Percentiles rank a stretch among this genome's conserved stretches.
These are phyloP conservation scores for Sebastes oblongus DNA, from an alignment of 2,797 vertebrate species.

Conservation along the genomic window DNA sequence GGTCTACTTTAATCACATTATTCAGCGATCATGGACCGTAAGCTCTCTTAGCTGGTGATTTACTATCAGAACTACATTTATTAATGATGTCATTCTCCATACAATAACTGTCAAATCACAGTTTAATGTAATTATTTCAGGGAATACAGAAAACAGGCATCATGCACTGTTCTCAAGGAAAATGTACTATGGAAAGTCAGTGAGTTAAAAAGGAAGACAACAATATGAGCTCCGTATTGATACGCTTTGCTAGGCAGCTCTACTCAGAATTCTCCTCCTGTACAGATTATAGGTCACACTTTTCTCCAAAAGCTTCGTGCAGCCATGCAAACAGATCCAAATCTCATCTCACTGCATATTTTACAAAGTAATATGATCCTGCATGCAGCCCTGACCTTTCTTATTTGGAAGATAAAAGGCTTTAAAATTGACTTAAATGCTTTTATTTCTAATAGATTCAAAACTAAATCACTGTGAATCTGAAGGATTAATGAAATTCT, in stretches of 20 bases:
- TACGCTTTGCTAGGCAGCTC: not conserved
- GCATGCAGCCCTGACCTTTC: conserved; percentile 18
- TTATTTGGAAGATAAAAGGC: conserved; percentile 13
- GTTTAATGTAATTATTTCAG: conserved; percentile 27
- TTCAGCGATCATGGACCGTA: not conserved
- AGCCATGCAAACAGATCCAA: conserved; percentile 34
- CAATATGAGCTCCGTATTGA: not conserved
- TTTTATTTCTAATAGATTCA: not conserved
- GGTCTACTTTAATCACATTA: conserved; percentile 28
- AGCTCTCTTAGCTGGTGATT: not conserved
- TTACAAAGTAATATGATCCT: conserved; percentile 18
- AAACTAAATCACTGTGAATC: not conserved
- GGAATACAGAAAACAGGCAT: conserved; percentile 21
- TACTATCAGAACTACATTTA: conserved; percentile 3
- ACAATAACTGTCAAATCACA: conserved; percentile 31
- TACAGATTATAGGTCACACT: conserved; percentile 26
- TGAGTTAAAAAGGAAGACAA: not conserved
- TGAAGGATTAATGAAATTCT: not conserved
- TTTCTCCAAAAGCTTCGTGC: conserved; percentile 23
- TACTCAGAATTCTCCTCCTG: conserved; percentile 8
- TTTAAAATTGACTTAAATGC: conserved; percentile 1
- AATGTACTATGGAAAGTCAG: not conserved
- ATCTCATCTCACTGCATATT: conserved; percentile 9
- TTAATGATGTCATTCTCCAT: conserved; percentile 11
- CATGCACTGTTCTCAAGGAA: not conserved